Percentiles rank a stretch among this genome's conserved stretches.
Evolutionary conservation across 2,888 invertebrate species (phyloP).

Genomic region (Cyclophora albipunctata): DNA sequence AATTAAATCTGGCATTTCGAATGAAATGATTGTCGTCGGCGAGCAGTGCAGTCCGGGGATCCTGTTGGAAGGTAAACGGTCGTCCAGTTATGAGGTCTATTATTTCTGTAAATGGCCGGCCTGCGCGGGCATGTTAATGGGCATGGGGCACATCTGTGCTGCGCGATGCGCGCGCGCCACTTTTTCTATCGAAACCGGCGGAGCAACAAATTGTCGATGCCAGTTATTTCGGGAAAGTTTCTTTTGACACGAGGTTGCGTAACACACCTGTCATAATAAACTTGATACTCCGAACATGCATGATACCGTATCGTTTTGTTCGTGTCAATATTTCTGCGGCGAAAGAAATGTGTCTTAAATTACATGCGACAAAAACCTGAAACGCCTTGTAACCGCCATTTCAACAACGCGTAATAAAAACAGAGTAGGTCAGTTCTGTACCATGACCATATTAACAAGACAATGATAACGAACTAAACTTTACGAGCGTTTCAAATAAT

Average conservation of each 20-base stretch:
- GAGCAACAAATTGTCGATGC: constrained; percentile 36
- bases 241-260: constrained; percentile 24
- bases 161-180: constrained; percentile 34
- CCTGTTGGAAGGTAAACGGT: constrained; percentile 19
- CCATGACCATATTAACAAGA: too few relatives aligned
- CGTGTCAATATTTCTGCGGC: too few relatives aligned
- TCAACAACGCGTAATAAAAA: too few relatives aligned
- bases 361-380: not conserved
- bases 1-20: constrained; percentile 8
- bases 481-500: too few relatives aligned
- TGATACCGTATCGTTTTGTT: constrained; percentile 6
- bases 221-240: constrained; percentile 38
- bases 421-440: too few relatives aligned
- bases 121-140: constrained; percentile 66
- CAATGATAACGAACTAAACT: too few relatives aligned
- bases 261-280: constrained; percentile 26
- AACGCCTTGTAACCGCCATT: too few relatives aligned
- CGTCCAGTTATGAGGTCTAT: constrained; percentile 41
- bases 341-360: not conserved
- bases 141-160: constrained; percentile 37
- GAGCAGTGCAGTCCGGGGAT: not conserved
- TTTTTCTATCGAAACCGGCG: constrained; percentile 37
- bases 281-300: constrained; percentile 10
- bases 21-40: not conserved
- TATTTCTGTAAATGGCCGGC: constrained; percentile 62